Evolutionary conservation across 2,113 vertebrate genomes (phyloP).

Genomic region (Acrocephalus arundinaceus): DNA sequence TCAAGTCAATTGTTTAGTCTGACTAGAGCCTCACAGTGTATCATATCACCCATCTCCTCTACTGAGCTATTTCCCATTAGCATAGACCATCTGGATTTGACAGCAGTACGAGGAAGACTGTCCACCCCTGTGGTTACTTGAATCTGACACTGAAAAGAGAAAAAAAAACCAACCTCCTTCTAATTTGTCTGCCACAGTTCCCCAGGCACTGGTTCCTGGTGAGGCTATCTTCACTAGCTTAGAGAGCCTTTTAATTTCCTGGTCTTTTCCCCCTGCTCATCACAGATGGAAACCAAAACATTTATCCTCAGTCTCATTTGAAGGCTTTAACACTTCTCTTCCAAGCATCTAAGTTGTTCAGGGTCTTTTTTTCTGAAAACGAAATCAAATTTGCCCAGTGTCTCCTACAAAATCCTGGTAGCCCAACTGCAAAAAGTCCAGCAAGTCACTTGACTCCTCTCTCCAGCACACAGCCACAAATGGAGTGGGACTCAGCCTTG

Average conservation of each 20-base stretch:
- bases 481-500: rapidly evolving
- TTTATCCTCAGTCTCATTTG: not conserved
- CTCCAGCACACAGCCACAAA: rapidly evolving
- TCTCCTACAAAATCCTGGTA: not conserved
- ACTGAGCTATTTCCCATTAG: not conserved
- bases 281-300: not conserved
- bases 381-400: not conserved
- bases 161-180: not conserved
- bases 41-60: not conserved
- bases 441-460: not conserved
- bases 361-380: not conserved
- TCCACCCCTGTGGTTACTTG: not conserved
- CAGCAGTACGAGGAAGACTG: not conserved
- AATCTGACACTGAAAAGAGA: not conserved
- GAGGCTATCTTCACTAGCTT: not conserved
- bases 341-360: not conserved
- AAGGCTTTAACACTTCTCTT: not conserved
- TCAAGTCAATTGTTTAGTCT: not conserved
- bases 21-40: not conserved
- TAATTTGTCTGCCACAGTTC: not conserved
- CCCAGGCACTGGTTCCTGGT: not conserved
- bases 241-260: not conserved
- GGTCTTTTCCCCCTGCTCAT: not conserved
- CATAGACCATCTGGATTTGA: not conserved
- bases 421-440: not conserved